These are phyloP conservation scores for Onthophagus sagittarius DNA, from an alignment of 2,888 invertebrate genomes.

Conservation along the genomic window DNA sequence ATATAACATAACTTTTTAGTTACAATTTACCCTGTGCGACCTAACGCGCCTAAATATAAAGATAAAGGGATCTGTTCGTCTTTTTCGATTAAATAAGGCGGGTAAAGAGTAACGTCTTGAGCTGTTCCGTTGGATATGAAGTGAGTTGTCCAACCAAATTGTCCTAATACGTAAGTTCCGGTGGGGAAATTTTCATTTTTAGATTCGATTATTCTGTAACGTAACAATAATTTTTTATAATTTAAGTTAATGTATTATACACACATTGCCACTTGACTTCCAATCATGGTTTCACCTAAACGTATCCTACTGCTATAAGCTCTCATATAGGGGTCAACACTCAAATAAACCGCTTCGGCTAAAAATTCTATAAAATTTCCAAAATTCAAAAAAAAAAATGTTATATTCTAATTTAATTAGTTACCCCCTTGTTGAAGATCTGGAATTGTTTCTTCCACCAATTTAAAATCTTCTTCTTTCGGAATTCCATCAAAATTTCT, in stretches of 20 bases:
- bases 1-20: background rate
- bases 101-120: constrained; percentile 18
- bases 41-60: constrained; percentile 60
- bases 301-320: constrained; percentile 53
- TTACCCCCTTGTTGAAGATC: constrained; percentile 64
- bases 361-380: constrained; percentile 56
- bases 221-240: no score
- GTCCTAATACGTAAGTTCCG: constrained; percentile 59
- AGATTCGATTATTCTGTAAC: constrained; percentile 62
- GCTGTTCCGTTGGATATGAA: constrained; percentile 64
- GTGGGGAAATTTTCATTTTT: constrained; percentile 62
- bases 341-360: constrained; percentile 63
- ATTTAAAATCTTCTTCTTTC: constrained; percentile 57
- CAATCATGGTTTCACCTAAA: constrained; percentile 63
- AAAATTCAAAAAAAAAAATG: background rate
- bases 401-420: background rate
- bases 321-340: constrained; percentile 73
- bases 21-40: constrained; percentile 62
- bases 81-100: constrained; percentile 53
- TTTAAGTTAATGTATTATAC: constrained; percentile 26
- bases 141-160: constrained; percentile 67
- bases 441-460: constrained; percentile 63
- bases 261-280: constrained; percentile 68
- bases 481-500: constrained; percentile 64
- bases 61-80: constrained; percentile 58